phyloP scores from a whole-genome alignment of 2,797 vertebrate species.

The Euphonia xanthogaster region DNA sequence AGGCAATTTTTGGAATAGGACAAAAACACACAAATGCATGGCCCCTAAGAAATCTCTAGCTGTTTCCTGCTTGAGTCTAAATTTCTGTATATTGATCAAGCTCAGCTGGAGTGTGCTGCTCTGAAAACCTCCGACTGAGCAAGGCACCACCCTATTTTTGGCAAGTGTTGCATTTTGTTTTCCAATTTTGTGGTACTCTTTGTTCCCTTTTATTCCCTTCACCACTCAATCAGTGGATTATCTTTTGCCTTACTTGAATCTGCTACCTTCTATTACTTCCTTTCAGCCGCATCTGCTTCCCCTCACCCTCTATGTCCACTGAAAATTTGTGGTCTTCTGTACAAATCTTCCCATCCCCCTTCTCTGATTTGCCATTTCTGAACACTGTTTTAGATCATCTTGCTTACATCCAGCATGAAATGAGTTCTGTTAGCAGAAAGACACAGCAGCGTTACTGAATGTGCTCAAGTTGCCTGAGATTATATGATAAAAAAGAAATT shows the following conservation, averaged over 20 bases:
- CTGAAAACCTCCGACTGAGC: neutral
- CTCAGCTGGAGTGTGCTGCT: neutral
- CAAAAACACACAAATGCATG: neutral
- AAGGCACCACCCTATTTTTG: neutral
- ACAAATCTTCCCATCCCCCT: neutral
- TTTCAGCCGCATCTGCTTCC: neutral
- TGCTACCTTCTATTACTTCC: neutral
- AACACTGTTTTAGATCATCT: neutral
- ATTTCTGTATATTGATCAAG: neutral
- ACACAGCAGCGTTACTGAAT: neutral
- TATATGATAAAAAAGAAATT: neutral
- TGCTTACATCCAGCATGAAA: neutral
- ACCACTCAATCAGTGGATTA: neutral
- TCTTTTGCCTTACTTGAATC: neutral
- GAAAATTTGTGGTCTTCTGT: neutral
- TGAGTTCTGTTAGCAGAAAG: neutral
- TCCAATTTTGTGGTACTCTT: neutral
- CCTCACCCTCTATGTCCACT: neutral
- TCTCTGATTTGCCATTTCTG: neutral
- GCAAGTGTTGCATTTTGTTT: neutral
- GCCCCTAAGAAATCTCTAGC: neutral
- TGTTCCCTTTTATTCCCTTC: neutral
- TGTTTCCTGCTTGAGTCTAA: neutral
- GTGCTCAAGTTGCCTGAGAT: neutral
- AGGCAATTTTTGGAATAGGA: neutral